Percentiles rank a stretch among this genome's conserved stretches.
Conservation (phyloP, 2,797 vertebrate species). For the Liasis olivaceus region DNA sequence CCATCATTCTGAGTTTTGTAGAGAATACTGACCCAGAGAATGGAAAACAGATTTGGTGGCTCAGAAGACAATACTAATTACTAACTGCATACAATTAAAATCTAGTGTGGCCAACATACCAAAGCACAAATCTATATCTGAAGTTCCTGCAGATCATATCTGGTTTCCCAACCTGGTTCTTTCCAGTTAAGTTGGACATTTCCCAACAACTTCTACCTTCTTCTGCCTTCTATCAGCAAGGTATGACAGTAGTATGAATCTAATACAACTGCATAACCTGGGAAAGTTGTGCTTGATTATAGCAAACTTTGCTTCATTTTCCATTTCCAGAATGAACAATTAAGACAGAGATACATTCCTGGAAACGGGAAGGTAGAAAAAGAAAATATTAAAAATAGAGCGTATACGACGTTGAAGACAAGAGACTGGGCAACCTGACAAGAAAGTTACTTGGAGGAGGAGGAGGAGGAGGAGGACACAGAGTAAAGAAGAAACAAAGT, state of each 20-base stretch:
- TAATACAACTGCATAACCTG: neutral
- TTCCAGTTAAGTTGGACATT: neutral
- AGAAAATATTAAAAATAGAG: neutral
- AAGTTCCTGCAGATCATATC: neutral
- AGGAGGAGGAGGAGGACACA: neutral
- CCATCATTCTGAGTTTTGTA: neutral
- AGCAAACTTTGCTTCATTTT: neutral
- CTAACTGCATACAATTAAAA: neutral
- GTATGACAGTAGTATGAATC: neutral
- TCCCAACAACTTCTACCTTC: neutral
- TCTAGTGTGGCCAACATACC: neutral
- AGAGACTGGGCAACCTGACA: neutral
- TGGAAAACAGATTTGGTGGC: neutral
- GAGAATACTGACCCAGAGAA: neutral
- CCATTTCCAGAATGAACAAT: neutral
- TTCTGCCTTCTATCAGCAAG: neutral
- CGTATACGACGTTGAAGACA: neutral
- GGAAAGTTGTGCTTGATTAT: neutral
- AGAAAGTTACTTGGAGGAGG: neutral
- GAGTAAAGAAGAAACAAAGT: neutral
- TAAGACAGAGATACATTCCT: neutral
- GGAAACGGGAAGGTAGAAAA: neutral
- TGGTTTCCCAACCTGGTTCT: neutral
- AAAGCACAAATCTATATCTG: neutral
- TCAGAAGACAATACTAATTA: neutral